Base-by-base conservation (phyloP, 1,140 invertebrate species). In the Dryas iulia region DNA sequence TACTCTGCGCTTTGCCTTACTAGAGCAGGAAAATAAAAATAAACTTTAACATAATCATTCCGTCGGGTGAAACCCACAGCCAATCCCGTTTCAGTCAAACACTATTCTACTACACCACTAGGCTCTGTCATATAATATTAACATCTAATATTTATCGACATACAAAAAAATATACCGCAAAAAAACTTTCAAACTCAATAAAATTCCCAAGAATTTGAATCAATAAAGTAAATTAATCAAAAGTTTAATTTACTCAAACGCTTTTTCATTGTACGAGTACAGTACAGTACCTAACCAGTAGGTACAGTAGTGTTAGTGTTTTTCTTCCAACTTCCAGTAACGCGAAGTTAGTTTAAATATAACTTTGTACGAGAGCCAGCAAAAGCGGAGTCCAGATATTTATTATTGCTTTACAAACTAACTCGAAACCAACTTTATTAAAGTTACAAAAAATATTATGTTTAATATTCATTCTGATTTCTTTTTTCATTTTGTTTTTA, bases 221-320 rank as follows among this genome's bases (percentile, higher is more conserved):
- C 39, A n/a, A 47, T 47, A 21, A 47, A 47, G 18, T 47, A 47
- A 47, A 47, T 47, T 47, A 18, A 47, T 47, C 39, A 47, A 47
- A 31, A 18, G 0, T 21, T 47, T 47, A 47, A 21, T 47, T 47
- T 6, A 47, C 39, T 11, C 6, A 7, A 6, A 1, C 21, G 2
- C 39, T 8, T 21, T 47, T 47, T 18, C n/a, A 21, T 47, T 47
- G 39, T 47, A n/a, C n/a, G n/a, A n/a, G n/a, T n/a, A n/a, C n/a
- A n/a, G n/a, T n/a, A n/a, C n/a, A n/a, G n/a, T n/a, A n/a, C n/a
- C n/a, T n/a, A n/a, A n/a, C n/a, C n/a, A n/a, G n/a, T n/a, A n/a
- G n/a, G n/a, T n/a, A 47, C 2, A 21, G 18, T 3, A 18, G 14
- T 47, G 39, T 7, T 21, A 21, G 18, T 47, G 39, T 21, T 47